Evolutionary conservation across 2,113 vertebrate genomes (phyloP), one percentile per base, ranked within the genome.

Genomic region (Symphodus melops): DNA sequence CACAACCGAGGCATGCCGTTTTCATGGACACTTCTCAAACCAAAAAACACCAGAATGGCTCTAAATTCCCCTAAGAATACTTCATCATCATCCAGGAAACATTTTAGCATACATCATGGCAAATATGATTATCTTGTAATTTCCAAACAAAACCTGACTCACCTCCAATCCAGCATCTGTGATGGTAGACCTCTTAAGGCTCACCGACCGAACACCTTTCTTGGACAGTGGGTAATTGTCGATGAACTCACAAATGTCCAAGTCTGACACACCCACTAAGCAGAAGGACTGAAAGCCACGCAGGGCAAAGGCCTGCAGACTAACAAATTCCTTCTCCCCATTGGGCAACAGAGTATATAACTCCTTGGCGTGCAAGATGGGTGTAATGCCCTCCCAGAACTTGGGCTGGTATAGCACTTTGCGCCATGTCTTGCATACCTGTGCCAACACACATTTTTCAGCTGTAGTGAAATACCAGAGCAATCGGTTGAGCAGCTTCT

Each of bases 231-330:
- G 95, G 19, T 99, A 99, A 95, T 99, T 99, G 90, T 99, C 98
- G 77, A 99, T 99, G 93, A 99, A 99, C 90, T 99, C 98, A 76
- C 98, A 99, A 95, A 99, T 99, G 95, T 99, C 98, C 93, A 99
- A 93, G 91, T 99, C 98, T 0, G 98, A 99, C 84, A 99, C 98
- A 0, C 98, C 98, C n/a, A 99, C 98, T 20, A 99, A 91, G 88
- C 98, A 99, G 94, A 99, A 99, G 9, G 96, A 93, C 9, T 99
- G 97, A 56, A 99, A 99, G 52, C 98, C 98, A 0, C 98, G 94
- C 20, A 97, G 84, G 0, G 98, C 97, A 0, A 99, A 99, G 66
- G 97, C 98, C 93, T 98, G 98, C 70, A 99, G 95, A 85, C 95
- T 99, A 77, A 98, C 96, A 14, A 99, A 99, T 91, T 98, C 96